phyloP scores from a whole-genome alignment of 2,113 vertebrate species.

The Charina bottae region DNA sequence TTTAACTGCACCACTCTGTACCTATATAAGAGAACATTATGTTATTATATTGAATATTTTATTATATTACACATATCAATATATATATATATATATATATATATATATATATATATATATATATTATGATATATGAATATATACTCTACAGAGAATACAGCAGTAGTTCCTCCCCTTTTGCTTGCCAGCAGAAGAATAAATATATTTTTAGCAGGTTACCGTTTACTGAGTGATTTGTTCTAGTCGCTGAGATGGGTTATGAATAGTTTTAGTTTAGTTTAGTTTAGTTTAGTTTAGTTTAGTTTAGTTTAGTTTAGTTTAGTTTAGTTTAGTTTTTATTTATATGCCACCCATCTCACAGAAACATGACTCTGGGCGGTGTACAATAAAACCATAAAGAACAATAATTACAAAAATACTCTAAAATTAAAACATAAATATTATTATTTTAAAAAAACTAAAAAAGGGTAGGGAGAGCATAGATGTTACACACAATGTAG shows the following conservation, averaged over 20 bases:
- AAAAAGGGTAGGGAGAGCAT: background rate
- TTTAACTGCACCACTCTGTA: background rate
- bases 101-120: too few species aligned
- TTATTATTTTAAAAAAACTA: background rate
- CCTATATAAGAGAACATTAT: background rate
- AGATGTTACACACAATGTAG: background rate
- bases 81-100: background rate
- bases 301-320: too few species aligned
- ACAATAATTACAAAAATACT: background rate
- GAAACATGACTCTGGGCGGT: background rate
- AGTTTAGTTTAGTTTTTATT: too few species aligned
- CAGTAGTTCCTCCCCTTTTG: background rate
- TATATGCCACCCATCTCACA: background rate
- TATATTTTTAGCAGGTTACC: background rate
- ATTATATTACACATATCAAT: background rate
- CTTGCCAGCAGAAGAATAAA: background rate
- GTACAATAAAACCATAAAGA: background rate
- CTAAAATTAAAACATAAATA: background rate
- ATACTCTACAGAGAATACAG: background rate
- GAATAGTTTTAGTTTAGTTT: background rate
- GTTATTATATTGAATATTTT: background rate
- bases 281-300: too few species aligned
- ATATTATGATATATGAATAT: background rate
- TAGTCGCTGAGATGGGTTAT: background rate
- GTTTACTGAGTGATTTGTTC: background rate